Conservation (phyloP, 2,113 vertebrate genomes). For the Silurus meridionalis region DNA sequence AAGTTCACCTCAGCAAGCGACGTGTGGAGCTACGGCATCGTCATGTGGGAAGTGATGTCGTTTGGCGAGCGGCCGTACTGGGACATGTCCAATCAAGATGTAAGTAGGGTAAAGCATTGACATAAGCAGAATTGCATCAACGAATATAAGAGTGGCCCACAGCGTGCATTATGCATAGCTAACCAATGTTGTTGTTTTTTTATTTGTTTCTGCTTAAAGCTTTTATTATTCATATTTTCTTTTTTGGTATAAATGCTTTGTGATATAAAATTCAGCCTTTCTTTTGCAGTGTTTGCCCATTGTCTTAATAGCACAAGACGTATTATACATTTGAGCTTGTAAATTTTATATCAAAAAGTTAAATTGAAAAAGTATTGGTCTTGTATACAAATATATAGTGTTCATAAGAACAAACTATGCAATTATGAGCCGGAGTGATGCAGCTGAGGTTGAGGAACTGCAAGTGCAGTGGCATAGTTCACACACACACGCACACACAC, state of each 20-base stretch:
- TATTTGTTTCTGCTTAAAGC: background rate
- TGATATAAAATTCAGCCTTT: background rate
- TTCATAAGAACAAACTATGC: no score
- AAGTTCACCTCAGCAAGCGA: conserved; percentile 81
- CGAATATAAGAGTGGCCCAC: background rate
- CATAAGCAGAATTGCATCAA: background rate
- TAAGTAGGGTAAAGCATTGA: conserved; percentile 58
- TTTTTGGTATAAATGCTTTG: background rate
- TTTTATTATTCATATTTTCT: background rate
- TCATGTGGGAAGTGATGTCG: conserved; percentile 83
- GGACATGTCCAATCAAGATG: conserved; percentile 83
- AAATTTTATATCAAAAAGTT: background rate
- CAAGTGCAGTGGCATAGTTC: no score
- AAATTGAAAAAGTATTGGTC: background rate
- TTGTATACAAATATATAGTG: background rate
- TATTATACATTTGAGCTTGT: background rate
- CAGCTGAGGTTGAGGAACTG: no score
- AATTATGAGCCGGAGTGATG: no score
- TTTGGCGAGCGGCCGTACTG: conserved; percentile 80
- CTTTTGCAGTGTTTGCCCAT: background rate
- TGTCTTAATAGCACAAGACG: background rate
- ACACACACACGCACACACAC: no score
- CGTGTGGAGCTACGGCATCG: conserved; percentile 80
- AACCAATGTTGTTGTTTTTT: background rate
- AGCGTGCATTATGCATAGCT: background rate